Percentiles rank a stretch among this genome's conserved stretches.
Evolutionary conservation across 1,140 invertebrate species (phyloP).

Genomic region (Drosophila pseudoobscura): DNA sequence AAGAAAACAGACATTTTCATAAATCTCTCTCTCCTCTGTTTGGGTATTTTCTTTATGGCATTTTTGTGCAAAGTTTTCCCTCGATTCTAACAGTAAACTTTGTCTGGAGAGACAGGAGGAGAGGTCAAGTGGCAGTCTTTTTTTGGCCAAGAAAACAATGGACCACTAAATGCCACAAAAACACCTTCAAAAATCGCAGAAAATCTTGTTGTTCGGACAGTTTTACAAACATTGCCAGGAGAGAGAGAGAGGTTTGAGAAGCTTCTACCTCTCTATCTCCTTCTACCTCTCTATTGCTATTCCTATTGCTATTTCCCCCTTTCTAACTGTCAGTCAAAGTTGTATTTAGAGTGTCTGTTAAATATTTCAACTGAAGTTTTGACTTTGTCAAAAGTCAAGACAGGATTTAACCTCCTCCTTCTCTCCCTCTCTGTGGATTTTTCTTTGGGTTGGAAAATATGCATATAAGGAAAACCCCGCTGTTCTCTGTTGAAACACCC

Average conservation of each 20-base stretch:
- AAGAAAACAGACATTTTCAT: slow-evolving; percentile 75
- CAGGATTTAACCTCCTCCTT: slow-evolving; percentile 28
- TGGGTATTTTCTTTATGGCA: slow-evolving; percentile 60
- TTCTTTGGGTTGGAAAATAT: neutral
- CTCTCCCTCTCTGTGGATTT: neutral
- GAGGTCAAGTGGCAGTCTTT: slow-evolving; percentile 54
- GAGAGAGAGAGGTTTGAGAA: slow-evolving; percentile 2
- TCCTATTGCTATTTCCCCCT: slow-evolving; percentile 10
- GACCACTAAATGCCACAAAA: slow-evolving; percentile 59
- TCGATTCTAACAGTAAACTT: slow-evolving; percentile 59
- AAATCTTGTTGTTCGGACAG: slow-evolving; percentile 42
- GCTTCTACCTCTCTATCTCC: slow-evolving; percentile 18
- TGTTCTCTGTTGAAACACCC: too few species aligned
- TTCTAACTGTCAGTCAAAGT: slow-evolving; percentile 52
- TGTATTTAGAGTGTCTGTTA: slow-evolving; percentile 46
- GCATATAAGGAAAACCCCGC: too few species aligned
- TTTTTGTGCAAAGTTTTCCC: slow-evolving; percentile 71
- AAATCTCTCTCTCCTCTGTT: slow-evolving; percentile 40
- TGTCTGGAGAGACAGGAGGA: neutral
- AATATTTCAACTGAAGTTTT: slow-evolving; percentile 53
- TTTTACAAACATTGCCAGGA: slow-evolving; percentile 66
- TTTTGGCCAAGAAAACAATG: slow-evolving; percentile 39
- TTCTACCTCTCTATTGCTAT: slow-evolving; percentile 8
- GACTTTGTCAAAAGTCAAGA: slow-evolving; percentile 68
- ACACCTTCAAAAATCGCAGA: slow-evolving; percentile 52